Percentiles rank a stretch among this genome's conserved stretches.
phyloP scores from a whole-genome alignment of 2,888 invertebrate species.

The Leucoptera coffeella region DNA sequence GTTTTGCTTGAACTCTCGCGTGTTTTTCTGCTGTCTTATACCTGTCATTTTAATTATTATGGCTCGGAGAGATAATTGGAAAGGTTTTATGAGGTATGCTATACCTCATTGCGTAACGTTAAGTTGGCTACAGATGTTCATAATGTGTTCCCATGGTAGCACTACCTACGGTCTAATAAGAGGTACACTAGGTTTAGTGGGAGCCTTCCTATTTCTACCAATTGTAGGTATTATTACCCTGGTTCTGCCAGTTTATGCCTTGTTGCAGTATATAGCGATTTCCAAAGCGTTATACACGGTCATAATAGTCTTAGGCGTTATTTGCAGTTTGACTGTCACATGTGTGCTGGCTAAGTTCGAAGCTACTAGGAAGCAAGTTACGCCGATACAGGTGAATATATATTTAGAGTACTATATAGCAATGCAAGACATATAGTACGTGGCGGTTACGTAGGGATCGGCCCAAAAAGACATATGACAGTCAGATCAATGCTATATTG shows the following conservation, averaged over 20 bases:
- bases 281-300: slow-evolving; percentile 60
- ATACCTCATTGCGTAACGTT: slow-evolving; percentile 85
- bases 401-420: too few species aligned
- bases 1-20: slow-evolving; percentile 76
- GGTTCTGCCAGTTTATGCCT: slow-evolving; percentile 67
- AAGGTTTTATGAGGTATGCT: slow-evolving; percentile 71
- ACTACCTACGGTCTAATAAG: slow-evolving; percentile 75
- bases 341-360: slow-evolving; percentile 61
- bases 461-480: too few species aligned
- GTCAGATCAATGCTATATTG: too few species aligned
- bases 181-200: slow-evolving; percentile 70
- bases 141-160: slow-evolving; percentile 75
- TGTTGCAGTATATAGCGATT: slow-evolving; percentile 65
- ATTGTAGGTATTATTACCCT: slow-evolving; percentile 70
- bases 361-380: slow-evolving; percentile 60
- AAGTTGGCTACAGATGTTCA: slow-evolving; percentile 83
- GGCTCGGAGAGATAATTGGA: slow-evolving; percentile 71
- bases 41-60: slow-evolving; percentile 66
- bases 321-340: slow-evolving; percentile 56
- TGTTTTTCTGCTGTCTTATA: slow-evolving; percentile 68
- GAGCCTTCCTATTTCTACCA: slow-evolving; percentile 73
- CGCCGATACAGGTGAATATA: slow-evolving; percentile 60
- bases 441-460: too few species aligned
- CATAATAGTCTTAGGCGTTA: slow-evolving; percentile 53
- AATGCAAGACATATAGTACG: too few species aligned